Evolutionary conservation across 1,140 invertebrate genomes (phyloP).

Genomic region (Rhagoletis zephyria): DNA sequence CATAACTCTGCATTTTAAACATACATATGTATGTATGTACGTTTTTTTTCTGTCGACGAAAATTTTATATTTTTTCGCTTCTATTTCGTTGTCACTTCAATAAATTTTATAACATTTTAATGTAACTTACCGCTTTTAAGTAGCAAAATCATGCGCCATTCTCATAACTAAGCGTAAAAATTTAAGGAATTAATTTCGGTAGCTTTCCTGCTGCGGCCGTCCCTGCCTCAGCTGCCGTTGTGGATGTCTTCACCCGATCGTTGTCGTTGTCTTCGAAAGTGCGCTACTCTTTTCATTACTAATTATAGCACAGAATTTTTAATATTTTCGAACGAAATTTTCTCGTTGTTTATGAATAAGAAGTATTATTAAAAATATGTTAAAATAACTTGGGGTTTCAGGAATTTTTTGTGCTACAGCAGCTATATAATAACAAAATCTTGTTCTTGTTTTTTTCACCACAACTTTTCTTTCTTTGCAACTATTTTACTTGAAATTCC

Average conservation of each 20-base stretch:
- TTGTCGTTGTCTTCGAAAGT: conserved; percentile 5
- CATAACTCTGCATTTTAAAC: too few species aligned
- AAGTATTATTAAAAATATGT: background rate
- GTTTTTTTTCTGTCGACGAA: background rate
- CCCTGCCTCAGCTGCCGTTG: background rate
- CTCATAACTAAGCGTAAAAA: background rate
- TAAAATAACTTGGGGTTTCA: background rate
- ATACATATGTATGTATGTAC: too few species aligned
- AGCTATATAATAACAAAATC: too few species aligned
- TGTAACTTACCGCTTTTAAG: conserved; percentile 23
- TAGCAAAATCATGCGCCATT: conserved; percentile 9
- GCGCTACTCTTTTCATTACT: conserved; percentile 12
- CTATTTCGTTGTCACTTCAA: background rate
- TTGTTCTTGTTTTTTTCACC: too few species aligned
- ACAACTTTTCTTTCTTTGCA: too few species aligned
- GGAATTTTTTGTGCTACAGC: too few species aligned
- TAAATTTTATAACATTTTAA: conserved; percentile 41
- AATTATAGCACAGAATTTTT: conserved; percentile 34
- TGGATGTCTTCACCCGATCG: background rate
- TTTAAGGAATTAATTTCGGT: conserved; percentile 32
- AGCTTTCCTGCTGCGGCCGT: background rate
- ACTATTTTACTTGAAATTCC: too few species aligned
- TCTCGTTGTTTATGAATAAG: background rate
- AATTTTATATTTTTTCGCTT: background rate
- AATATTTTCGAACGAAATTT: background rate